These are phyloP conservation scores for Chaetodon auriga DNA, from an alignment of 2,113 vertebrate genomes.

Conservation along the genomic window DNA sequence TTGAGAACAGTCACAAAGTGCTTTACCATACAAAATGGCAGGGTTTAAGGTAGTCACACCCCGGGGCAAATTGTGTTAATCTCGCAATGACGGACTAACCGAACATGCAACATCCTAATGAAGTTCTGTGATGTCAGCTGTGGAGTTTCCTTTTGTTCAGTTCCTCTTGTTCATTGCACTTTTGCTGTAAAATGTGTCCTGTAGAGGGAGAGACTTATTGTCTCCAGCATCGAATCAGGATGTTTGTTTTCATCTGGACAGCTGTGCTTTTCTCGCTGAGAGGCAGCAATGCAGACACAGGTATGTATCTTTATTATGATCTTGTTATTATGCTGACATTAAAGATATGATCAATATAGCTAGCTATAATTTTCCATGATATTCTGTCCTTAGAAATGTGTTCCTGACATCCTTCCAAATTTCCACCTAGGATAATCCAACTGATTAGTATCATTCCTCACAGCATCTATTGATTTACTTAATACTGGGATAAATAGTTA, in stretches of 20 bases:
- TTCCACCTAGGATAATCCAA: too few relatives aligned
- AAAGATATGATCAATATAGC: not conserved
- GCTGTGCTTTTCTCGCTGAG: conserved; percentile 31
- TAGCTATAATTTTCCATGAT: not conserved
- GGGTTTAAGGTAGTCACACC: not conserved
- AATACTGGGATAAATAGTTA: not conserved
- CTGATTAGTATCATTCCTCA: not conserved
- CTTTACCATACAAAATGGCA: not conserved
- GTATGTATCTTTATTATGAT: conserved; percentile 20
- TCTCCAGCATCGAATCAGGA: conserved; percentile 13
- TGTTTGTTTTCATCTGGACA: conserved; percentile 50
- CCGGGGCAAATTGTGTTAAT: not conserved
- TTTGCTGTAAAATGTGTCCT: not conserved
- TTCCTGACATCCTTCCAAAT: not conserved
- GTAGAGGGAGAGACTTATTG: not conserved
- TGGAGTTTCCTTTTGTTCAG: not conserved
- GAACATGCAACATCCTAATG: conserved; percentile 23
- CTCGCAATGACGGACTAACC: conserved; percentile 3
- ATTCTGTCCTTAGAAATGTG: not conserved
- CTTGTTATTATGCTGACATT: not conserved
- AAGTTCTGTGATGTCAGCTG: not conserved
- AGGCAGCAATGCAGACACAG: conserved; percentile 9
- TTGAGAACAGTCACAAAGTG: not conserved
- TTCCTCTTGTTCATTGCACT: not conserved
- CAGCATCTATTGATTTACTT: not conserved